Evolutionary conservation across 2,797 vertebrate species (phyloP).

Genomic region (Molossus molossus): DNA sequence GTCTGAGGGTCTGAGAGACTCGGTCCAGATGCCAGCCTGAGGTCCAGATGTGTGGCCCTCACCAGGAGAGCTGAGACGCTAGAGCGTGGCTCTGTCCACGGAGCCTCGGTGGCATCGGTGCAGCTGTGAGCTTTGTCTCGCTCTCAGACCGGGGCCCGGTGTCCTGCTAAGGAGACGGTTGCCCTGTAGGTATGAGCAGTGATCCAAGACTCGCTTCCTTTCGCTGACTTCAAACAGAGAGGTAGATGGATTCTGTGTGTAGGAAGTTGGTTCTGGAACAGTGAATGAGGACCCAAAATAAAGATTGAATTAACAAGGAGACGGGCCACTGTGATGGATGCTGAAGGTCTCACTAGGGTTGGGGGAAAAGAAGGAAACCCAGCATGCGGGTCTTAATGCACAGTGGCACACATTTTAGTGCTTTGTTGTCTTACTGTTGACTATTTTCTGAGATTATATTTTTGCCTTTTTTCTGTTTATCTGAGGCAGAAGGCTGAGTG

Average conservation of each 20-base stretch:
- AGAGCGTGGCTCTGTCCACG: background rate
- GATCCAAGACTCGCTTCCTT: background rate
- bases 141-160: background rate
- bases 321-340: background rate
- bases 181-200: background rate
- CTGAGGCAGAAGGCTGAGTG: background rate
- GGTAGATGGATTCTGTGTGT: background rate
- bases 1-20: conserved; percentile 75
- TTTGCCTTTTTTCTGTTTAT: conserved; percentile 24
- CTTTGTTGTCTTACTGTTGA: background rate
- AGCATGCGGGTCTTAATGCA: background rate
- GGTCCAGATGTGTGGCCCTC: conserved; percentile 41
- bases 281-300: background rate
- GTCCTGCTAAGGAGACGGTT: background rate
- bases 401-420: background rate
- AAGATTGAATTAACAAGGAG: background rate
- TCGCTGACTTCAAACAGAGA: background rate
- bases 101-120: too few relatives aligned
- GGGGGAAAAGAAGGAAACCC: background rate
- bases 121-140: background rate
- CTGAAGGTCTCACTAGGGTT: background rate
- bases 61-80: background rate
- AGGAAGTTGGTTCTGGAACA: background rate
- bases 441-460: background rate
- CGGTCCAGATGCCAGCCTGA: conserved; percentile 76